Evolutionary conservation across 2,113 vertebrate genomes (phyloP), one percentile per base, ranked within the genome.

Genomic region (Delphinus delphis): DNA sequence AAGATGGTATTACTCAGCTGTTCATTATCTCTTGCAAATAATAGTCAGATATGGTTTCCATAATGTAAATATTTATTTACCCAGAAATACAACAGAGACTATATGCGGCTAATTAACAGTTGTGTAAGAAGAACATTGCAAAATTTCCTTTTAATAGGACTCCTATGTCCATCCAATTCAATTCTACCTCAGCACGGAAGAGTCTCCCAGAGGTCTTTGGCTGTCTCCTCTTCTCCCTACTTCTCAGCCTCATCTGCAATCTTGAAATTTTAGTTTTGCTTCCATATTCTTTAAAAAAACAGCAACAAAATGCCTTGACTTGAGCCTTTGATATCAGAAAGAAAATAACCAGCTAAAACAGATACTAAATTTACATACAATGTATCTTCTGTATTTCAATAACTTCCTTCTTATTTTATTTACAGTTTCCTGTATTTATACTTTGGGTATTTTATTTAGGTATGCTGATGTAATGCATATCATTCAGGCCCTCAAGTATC

Each of bases 21-120:
- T 97, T 97, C 94, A 88, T 97, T 95, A 95, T 98, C 96, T 96
- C 73, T 74, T 73, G 9, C 67, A 91, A 97, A 97, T 97, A 98
- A 96, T 95, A 93, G 94, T 92, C n/a, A 53, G 97, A 93, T 89
- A 36, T 10, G 74, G 33, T 86, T 94, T 86, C 44, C 31, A 74
- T 70, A 68, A 36, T 41, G 50, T 91, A 95, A 95, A 97, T 70
- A 85, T 92, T 84, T 96, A 95, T 71, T 93, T 92, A 88, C 93
- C 31, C 25, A 26, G n/a, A 96, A 90, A 74, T 82, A 77, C 58
- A 86, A 55, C 38, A 77, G 63, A 92, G 77, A 70, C 4, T 58
- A 21, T 79, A 41, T 11, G 6, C 47, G 60, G 47, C 65, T 89
- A 79, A 90, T 85, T 65, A 97, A 65, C 1, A 58, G 26, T 79